phyloP scores from a whole-genome alignment of 2,113 vertebrate species.

The Hepsetus odoe region DNA sequence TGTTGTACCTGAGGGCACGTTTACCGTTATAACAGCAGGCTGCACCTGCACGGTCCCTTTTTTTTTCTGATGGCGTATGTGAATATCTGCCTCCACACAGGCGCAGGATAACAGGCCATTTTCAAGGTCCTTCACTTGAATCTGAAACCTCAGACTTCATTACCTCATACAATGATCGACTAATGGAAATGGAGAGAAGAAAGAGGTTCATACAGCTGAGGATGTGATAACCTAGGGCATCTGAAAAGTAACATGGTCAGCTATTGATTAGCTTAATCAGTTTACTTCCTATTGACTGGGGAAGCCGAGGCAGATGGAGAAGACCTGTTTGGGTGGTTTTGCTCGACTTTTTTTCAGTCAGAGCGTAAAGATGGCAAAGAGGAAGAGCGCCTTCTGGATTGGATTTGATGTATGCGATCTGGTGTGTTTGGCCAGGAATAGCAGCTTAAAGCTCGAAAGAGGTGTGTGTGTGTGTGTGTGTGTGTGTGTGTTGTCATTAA shows the following conservation, averaged over 20 bases:
- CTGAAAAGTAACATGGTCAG: not conserved
- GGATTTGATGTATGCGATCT: slow-evolving; percentile 21
- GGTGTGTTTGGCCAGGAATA: not conserved
- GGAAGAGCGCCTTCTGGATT: not conserved
- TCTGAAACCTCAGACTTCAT: slow-evolving; percentile 58
- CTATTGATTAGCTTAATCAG: slow-evolving; percentile 38
- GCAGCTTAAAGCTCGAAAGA: not conserved
- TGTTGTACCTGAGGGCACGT: too few relatives aligned
- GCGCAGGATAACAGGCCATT: slow-evolving; percentile 46
- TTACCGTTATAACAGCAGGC: too few relatives aligned
- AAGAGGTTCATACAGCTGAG: slow-evolving; percentile 32
- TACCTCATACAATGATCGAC: slow-evolving; percentile 51
- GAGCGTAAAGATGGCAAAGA: not conserved
- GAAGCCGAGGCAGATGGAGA: not conserved
- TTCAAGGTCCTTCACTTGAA: slow-evolving; percentile 68
- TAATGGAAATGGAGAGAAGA: slow-evolving; percentile 12
- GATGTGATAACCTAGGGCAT: slow-evolving; percentile 12
- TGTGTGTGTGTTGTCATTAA: not conserved
- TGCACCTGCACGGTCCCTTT: too few relatives aligned
- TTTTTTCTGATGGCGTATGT: too few relatives aligned
- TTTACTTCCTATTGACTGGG: slow-evolving; percentile 15
- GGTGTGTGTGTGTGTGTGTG: slow-evolving; percentile 15
- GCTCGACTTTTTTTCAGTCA: not conserved
- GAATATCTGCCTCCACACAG: not conserved
- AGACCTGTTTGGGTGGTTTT: not conserved